These are phyloP conservation scores for Hydrozoanthus tunicans DNA, from an alignment of 64 coral and sea anemone species.

Conservation along the genomic window DNA sequence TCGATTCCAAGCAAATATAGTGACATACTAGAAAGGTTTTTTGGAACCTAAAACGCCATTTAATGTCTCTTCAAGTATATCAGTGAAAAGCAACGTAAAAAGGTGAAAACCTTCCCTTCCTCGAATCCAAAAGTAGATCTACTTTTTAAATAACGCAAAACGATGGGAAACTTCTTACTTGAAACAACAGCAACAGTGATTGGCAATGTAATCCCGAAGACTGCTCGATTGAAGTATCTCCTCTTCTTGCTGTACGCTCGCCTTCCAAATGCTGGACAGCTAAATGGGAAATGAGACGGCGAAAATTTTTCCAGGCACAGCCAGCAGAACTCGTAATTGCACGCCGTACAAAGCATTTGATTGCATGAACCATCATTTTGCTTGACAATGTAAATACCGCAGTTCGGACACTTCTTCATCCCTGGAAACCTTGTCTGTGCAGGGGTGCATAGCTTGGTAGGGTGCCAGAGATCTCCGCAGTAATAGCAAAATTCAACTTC, in stretches of 20 bases:
- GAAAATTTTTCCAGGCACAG: conserved; percentile 29
- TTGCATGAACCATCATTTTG: conserved; percentile 25
- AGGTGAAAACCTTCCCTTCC: too few species aligned
- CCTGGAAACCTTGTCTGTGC: conserved; percentile 11
- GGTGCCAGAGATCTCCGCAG: conserved; percentile 40
- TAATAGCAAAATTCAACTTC: conserved; percentile 42
- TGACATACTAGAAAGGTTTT: too few species aligned
- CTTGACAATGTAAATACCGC: conserved; percentile 43
- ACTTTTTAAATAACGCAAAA: too few species aligned
- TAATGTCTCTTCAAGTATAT: too few species aligned
- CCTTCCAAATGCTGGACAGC: conserved; percentile 52
- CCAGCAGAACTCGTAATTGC: conserved; percentile 54
- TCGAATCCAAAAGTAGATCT: too few species aligned
- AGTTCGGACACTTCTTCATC: conserved; percentile 31
- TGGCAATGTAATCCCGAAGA: conserved; percentile 37
- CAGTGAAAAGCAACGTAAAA: too few species aligned
- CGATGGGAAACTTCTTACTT: not conserved
- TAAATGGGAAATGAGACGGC: conserved; percentile 39
- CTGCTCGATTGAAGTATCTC: conserved; percentile 13
- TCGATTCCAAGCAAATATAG: too few species aligned
- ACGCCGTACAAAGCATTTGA: conserved; percentile 39
- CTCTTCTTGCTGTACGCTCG: conserved; percentile 39
- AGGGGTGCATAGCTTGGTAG: not conserved
- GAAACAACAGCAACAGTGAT: conserved; percentile 5
- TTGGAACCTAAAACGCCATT: too few species aligned